Conservation (phyloP, 1,140 invertebrate genomes). For the Macrosteles quadrilineatus region DNA sequence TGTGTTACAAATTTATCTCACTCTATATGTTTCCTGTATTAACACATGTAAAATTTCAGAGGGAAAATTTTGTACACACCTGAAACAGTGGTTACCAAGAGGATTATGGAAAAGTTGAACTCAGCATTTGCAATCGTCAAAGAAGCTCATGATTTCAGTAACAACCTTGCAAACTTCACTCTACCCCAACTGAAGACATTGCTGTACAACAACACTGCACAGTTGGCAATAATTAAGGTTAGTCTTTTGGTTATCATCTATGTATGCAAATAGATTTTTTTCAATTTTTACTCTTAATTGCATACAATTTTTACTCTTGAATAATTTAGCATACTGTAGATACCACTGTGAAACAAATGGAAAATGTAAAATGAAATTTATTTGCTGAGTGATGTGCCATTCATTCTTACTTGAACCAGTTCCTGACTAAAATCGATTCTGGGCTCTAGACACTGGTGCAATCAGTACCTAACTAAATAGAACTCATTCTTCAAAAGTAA, state of each 20-base stretch:
- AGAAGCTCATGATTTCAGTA: not conserved
- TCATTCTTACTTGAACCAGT: too few relatives aligned
- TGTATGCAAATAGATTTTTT: too few relatives aligned
- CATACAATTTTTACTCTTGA: too few relatives aligned
- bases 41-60: conserved; percentile 28
- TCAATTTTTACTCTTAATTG: too few relatives aligned
- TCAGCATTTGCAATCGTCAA: conserved; percentile 32
- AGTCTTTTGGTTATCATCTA: not conserved
- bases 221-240: conserved; percentile 24
- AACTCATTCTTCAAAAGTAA: too few relatives aligned
- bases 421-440: too few relatives aligned
- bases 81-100: conserved; percentile 35
- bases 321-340: too few relatives aligned
- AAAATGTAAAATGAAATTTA: too few relatives aligned
- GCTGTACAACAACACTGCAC: conserved; percentile 8
- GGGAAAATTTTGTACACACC: conserved; percentile 43
- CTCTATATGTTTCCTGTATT: not conserved
- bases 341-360: too few relatives aligned
- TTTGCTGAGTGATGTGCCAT: too few relatives aligned
- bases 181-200: not conserved
- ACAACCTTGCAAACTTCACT: not conserved
- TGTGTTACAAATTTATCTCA: conserved; percentile 3
- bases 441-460: too few relatives aligned
- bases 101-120: conserved; percentile 39
- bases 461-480: too few relatives aligned